Evolutionary conservation across 2,888 invertebrate species (phyloP), one percentile per base, ranked within the genome.

Genomic region (Ctenicera cuprea): DNA sequence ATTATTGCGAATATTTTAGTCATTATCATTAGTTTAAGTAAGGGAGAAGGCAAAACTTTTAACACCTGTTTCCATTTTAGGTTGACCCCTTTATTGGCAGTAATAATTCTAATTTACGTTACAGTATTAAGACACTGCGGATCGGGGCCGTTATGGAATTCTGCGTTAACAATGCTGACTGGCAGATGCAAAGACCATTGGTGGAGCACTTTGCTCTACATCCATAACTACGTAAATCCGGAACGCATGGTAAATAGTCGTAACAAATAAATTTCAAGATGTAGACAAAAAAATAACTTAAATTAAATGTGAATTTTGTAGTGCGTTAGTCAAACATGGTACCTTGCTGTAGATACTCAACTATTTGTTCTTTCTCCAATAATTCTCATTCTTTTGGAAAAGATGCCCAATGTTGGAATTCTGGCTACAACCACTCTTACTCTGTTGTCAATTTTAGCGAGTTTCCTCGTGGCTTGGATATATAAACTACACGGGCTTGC

Each of bases 281-380:
- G 1, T 33, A 33, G 5, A 33, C 5, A 8, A 8, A 7, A 8
- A 38, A 48, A 48, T 48, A 14, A 20, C 11, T 54, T 48, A n/a
- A 1, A 12, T 16, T 3, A 12, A 16, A 4, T 43, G 4, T 43
- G 9, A 14, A 12, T 12, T 12, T 38, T 59, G 0, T 18, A 59
- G 59, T 59, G 59, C 14, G 18, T 59, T 1, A 9, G 14, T 14
- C 59, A 59, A n/a, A 5, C 59, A 0, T 59, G 59, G 59, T 59
- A 59, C 20, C 20, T 59, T 3, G 8, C 33, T 8, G 18, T 26
- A 4, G 59, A 59, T 18, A 59, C 20, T 3, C 59, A 59, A 16
- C 26, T 59, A 12, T 59, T 20, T 20, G 1, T 59, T 8, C 14
- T 59, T 2, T 59, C 59, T 8, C 59, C 59, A 14, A n/a, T 59